Evolutionary conservation across 2,888 invertebrate genomes (phyloP).

Genomic region (Callyntrura sp.): DNA sequence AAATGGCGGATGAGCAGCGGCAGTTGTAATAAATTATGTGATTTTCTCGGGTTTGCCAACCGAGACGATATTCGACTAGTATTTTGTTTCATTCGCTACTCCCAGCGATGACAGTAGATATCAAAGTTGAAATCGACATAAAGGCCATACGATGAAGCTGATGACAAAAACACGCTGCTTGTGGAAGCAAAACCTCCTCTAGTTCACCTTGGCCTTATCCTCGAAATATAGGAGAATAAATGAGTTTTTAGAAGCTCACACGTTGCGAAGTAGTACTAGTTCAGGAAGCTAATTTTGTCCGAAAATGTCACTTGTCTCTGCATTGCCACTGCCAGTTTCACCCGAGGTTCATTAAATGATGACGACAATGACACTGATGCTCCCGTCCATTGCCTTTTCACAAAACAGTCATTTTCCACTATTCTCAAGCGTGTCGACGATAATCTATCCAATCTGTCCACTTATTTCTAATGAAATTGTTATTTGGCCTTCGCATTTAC

Average conservation of each 20-base stretch:
- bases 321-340: not conserved
- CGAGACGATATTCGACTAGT: not conserved
- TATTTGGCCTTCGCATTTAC: not conserved
- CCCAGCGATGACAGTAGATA: not conserved
- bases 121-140: not conserved
- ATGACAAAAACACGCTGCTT: not conserved
- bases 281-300: not conserved
- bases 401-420: not conserved
- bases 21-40: conserved; percentile 8
- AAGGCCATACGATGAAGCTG: not conserved
- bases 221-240: not conserved
- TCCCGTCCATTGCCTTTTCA: not conserved
- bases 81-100: not conserved
- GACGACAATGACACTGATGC: conserved; percentile 35
- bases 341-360: conserved; percentile 26
- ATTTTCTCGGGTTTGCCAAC: not conserved
- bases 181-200: conserved; percentile 10
- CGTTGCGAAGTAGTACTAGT: not conserved
- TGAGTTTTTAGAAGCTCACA: not conserved
- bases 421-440: not conserved
- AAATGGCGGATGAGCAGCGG: conserved; percentile 5
- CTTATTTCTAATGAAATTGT: not conserved
- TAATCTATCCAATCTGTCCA: conserved; percentile 1
- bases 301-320: conserved; percentile 44
- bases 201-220: conserved; percentile 53